phyloP scores from a whole-genome alignment of 2,888 invertebrate species.

The Nymphalis c-album region DNA sequence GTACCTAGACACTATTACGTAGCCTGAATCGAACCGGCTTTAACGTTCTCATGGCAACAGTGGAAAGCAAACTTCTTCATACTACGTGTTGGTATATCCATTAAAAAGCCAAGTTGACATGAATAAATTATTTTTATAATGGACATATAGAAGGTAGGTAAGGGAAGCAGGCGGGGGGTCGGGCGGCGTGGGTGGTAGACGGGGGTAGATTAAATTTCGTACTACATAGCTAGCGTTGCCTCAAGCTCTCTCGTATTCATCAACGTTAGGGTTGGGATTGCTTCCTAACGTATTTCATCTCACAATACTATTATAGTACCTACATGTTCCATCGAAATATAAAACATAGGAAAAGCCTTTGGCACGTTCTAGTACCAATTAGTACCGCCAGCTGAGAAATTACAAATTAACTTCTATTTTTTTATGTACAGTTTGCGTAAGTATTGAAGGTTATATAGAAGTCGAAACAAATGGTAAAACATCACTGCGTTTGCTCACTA shows the following conservation, averaged over 20 bases:
- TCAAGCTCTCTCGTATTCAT: constrained; percentile 71
- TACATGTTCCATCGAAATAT: constrained; percentile 20
- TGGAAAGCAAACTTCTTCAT: constrained; percentile 58
- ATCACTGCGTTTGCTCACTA: too few species aligned
- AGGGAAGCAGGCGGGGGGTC: constrained; percentile 41
- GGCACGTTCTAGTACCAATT: neutral
- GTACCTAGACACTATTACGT: constrained; percentile 58
- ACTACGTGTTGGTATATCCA: constrained; percentile 31
- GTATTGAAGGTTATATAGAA: too few species aligned
- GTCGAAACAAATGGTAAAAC: too few species aligned
- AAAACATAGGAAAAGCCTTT: constrained; percentile 11
- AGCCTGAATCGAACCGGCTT: constrained; percentile 40
- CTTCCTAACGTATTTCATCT: constrained; percentile 58
- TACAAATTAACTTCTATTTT: too few species aligned
- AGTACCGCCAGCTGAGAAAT: too few species aligned
- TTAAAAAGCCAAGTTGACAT: constrained; percentile 54
- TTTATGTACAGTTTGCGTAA: too few species aligned
- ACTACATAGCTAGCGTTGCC: constrained; percentile 62
- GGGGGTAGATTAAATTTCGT: constrained; percentile 79
- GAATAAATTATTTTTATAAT: constrained; percentile 55
- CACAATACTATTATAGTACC: constrained; percentile 40
- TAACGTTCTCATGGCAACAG: constrained; percentile 68
- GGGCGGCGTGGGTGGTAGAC: constrained; percentile 63
- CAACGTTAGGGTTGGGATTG: constrained; percentile 70
- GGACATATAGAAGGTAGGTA: constrained; percentile 43